Base-by-base conservation (phyloP, 2,797 vertebrate genomes). In the Coregonus sp. region DNA sequence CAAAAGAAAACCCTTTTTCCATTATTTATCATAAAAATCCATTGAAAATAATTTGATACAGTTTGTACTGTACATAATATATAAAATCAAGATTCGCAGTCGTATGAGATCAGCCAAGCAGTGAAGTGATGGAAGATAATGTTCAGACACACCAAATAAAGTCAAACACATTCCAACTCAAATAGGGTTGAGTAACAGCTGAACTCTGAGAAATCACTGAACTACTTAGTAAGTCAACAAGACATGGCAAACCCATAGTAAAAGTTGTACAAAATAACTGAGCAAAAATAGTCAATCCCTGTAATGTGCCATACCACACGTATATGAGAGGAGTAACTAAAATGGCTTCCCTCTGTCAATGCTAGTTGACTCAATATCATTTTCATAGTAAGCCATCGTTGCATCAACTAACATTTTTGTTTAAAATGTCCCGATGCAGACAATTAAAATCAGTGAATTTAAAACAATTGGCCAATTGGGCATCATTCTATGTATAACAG, bases 101-200 rank as follows among this genome's bases (percentile, higher is more conserved):
- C 83, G 79, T 78, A 79, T 82, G 31, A 59, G 51, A 63, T 61
- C 5, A 70, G 72, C 77, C 76, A 52, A 71, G 37, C 72, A 70
- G 73, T 82, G 77, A 80, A 82, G 80, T 81, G 71, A 81, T 76
- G 82, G 69, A 75, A 80, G 80, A 85, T 84, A 84, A 84, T 80
- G 85, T 81, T 84, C 71, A 84, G 76, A 82, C 82, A 85, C 81
- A 76, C 83, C 76, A 85, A 83, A 85, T 59, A 52, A 78, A 75
- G 70, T 25, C 37, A 75, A 50, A 68, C 40, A 75, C 35, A 77
- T 70, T 78, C 69, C 72, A 71, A 72, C 74, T 54, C 79, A 72
- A 66, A 73, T 63, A 73, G 74, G 78, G 79, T 78, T n/a, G 66
- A 71, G 73, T 77, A 70, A 87, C 78, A 65, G 73, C 31, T 70